Base-by-base conservation (phyloP, 2,888 invertebrate species). In the Acanthosoma haemorrhoidale region DNA sequence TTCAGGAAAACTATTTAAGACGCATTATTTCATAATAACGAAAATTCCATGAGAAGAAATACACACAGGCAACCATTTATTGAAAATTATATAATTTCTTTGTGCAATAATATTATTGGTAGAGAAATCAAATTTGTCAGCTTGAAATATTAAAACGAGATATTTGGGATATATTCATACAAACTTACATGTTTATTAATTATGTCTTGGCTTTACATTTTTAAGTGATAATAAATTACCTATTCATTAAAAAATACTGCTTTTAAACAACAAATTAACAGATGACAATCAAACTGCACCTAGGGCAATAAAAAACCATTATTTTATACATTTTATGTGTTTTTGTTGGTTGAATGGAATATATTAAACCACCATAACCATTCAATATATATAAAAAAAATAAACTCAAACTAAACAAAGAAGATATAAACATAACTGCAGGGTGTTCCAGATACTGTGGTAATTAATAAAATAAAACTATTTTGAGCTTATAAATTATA, bases 131-230 rank as follows among this genome's bases (percentile, higher is more conserved):
- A 43, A 43, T 41, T 43, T 21, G 21, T 3, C 21, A 21, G 21
- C 43, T 21, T 51, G 21, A 51, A 51, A 25, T n/a, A 51, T 25
- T 51, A 51, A 51, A 51, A 51, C n/a, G 51, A 51, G 51, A 51
- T 32, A 32, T 6, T 51, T 21, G 25, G 25, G 25, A 51, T 25
- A 51, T n/a, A 51, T 51, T 51, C 25, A 51, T 51, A 51, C 51
- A 51, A 25, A 51, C 21, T 51, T 51, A 51, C 21, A n/a, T 25
- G 16, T 25, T 51, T 51, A 4, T 9, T 13, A n/a, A n/a, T 51
- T 9, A 9, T n/a, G 3, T 21, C 21, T 43, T 21, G 11, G 21
- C 25, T 25, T 43, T 18, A 32, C 9, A 6, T 4, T 32, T 43
- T 21, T 18, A 3, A 18, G n/a, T 25, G 25, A 5, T 25, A 51